Conservation (phyloP, 1,140 invertebrate genomes). For the Heterodera carotae region DNA sequence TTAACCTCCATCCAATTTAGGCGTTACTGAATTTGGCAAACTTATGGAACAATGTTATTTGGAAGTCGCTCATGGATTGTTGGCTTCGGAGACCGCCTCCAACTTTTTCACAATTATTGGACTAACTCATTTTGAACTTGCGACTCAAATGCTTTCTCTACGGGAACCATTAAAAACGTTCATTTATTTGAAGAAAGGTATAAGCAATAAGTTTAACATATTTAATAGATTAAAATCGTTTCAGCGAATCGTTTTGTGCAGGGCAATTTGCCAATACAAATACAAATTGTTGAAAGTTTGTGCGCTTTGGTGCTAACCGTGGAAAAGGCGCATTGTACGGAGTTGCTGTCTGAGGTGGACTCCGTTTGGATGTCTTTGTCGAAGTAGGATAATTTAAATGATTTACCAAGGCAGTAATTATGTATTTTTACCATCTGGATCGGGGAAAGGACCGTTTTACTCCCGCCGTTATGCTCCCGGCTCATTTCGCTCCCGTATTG, state of each 20-base stretch:
- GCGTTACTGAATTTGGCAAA: constrained; percentile 4
- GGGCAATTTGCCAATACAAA: background rate
- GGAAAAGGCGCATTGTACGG: background rate
- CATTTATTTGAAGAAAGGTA: constrained; percentile 26
- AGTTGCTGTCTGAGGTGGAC: background rate
- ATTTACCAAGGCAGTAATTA: too few species aligned
- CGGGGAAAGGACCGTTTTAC: too few species aligned
- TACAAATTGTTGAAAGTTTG: background rate
- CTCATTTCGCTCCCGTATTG: too few species aligned
- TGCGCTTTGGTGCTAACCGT: background rate
- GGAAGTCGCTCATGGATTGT: background rate
- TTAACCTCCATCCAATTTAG: background rate
- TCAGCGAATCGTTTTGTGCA: constrained; percentile 16
- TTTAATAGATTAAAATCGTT: background rate
- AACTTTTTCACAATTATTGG: constrained; percentile 3
- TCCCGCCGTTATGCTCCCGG: too few species aligned
- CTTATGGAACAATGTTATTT: constrained; percentile 30
- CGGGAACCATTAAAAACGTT: background rate
- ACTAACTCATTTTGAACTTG: constrained; percentile 21
- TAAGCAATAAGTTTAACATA: background rate
- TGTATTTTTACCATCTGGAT: too few species aligned
- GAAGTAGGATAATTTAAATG: background rate
- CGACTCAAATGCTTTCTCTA: background rate
- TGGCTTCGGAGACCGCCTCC: background rate
- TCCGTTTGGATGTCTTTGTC: background rate